phyloP scores from a whole-genome alignment of 2,113 vertebrate genomes.

The Otis tarda region DNA sequence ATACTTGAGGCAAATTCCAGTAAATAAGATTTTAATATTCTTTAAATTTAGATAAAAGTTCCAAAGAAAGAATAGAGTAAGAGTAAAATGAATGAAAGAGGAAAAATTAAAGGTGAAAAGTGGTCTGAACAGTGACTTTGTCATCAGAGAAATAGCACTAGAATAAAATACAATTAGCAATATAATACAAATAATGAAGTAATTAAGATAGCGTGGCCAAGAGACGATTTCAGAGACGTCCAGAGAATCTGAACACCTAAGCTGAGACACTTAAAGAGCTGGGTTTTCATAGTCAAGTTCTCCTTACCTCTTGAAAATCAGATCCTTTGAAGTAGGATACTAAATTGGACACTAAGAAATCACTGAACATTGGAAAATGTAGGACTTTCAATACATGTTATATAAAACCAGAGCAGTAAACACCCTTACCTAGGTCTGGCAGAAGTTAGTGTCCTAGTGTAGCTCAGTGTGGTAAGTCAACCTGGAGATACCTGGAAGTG shows the following conservation, averaged over 20 bases:
- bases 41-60: neutral
- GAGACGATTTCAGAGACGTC: neutral
- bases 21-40: neutral
- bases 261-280: neutral
- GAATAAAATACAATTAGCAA: neutral
- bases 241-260: neutral
- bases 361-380: neutral
- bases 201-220: neutral
- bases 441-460: neutral
- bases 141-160: neutral
- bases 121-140: neutral
- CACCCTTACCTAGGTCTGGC: slow-evolving; percentile 60
- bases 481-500: neutral
- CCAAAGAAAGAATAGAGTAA: neutral
- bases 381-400: neutral
- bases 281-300: neutral
- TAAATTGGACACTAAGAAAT: neutral
- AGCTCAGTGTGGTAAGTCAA: neutral
- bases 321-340: neutral
- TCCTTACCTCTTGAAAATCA: neutral
- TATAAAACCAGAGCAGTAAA: neutral
- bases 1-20: neutral
- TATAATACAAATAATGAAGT: neutral
- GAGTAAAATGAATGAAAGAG: neutral
- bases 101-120: neutral